phyloP scores from a whole-genome alignment of 2,888 invertebrate genomes.

The Drosophila falleni region DNA sequence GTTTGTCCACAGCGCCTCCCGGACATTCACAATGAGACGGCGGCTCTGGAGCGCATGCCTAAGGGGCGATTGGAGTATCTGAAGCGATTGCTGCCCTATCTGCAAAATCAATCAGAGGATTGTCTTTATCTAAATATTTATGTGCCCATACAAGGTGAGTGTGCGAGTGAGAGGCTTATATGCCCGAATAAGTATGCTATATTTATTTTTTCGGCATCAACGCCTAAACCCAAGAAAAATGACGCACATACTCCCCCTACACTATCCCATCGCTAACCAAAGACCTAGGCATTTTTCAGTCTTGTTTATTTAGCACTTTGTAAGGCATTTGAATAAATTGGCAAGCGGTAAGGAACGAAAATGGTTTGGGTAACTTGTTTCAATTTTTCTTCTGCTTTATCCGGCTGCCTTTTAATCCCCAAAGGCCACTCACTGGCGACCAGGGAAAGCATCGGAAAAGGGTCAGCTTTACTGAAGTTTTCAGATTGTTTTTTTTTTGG shows the following conservation, averaged over 20 bases:
- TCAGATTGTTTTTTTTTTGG: constrained; percentile 31
- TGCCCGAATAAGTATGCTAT: constrained; percentile 47
- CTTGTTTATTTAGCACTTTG: constrained; percentile 82
- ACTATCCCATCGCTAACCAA: not conserved
- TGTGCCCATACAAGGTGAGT: constrained; percentile 97
- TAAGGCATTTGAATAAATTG: constrained; percentile 82
- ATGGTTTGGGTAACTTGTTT: constrained; percentile 66
- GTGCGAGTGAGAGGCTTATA: constrained; percentile 27
- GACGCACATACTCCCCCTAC: constrained; percentile 47
- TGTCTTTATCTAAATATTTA: constrained; percentile 98
- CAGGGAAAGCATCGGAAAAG: constrained; percentile 55
- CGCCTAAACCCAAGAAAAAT: constrained; percentile 68
- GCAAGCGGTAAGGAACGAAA: constrained; percentile 61
- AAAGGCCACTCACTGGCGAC: constrained; percentile 49
- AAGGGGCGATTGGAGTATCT: constrained; percentile 95
- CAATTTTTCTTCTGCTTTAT: constrained; percentile 68
- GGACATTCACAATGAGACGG: constrained; percentile 93
- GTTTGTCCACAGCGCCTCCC: constrained; percentile 97
- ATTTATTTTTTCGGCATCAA: constrained; percentile 30
- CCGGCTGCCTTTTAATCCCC: constrained; percentile 63
- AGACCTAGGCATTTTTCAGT: constrained; percentile 63
- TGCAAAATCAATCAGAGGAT: constrained; percentile 97
- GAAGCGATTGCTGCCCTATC: constrained; percentile 93
- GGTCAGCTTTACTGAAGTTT: constrained; percentile 71
- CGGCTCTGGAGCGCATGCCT: constrained; percentile 93